Base-by-base conservation (phyloP, 2,797 vertebrate genomes). In the Danio albolineatus region DNA sequence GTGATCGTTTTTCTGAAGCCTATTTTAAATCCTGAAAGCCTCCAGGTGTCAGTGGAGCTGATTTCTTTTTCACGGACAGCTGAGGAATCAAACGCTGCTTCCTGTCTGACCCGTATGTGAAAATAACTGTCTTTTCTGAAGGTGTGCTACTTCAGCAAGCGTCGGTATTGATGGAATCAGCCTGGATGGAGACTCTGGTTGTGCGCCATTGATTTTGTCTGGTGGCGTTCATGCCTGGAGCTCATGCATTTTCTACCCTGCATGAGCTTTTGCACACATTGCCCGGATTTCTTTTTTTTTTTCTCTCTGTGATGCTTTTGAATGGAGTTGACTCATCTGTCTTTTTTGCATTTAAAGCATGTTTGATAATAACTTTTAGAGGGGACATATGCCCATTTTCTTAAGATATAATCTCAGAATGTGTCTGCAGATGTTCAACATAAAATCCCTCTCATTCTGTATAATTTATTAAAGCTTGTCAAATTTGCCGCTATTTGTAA, bases 271-370 rank as follows among this genome's bases (percentile, higher is more conserved):
- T 74, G 62, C 51, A 69, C 79, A 60, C 19, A 53, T n/a, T 38
- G 28, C 19, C 19, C 14, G 14, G 44, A n/a, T n/a, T n/a, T n/a
- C n/a, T 57, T 77, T 49, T 53, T 73, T 38, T 16, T 13, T n/a
- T 12, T 8, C 3, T 19, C 36, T 48, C 16, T 56, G 9, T 56
- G 19, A n/a, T 2, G 0, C 7, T 43, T 10, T 51, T 67, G 19
- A 66, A 57, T 56, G 9, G 49, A 44, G 36, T 7, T 8, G 7
- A 13, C 53, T 44, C 16, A 13, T 19, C 64, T 76, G 53, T 82
- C 70, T 88, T 83, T 85, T 84, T 76, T 71, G 61, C 28, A 72
- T 80, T 80, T 86, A 85, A 76, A 86, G 87, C 83, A 8, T 39
- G 43, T 16, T 56, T n/a, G 21, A 3, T 36, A 28, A 28, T 28